Percentiles rank a stretch among this genome's conserved stretches.
Conservation (phyloP, 2,797 vertebrate species). For the Alca torda region DNA sequence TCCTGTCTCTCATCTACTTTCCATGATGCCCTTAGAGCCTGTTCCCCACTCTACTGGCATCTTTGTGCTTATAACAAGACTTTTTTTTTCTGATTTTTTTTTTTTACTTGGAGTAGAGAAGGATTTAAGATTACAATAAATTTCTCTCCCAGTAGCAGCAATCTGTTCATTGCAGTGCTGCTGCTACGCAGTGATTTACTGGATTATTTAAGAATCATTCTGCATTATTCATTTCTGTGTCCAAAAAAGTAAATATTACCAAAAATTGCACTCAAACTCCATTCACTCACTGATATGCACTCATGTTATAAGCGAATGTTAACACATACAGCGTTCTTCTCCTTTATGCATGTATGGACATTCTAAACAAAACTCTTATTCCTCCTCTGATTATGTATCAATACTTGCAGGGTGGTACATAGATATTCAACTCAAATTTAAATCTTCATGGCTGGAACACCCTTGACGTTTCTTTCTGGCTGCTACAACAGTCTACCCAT, state of each 20-base stretch:
- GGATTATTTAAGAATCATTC: background rate
- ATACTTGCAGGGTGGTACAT: background rate
- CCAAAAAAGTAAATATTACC: background rate
- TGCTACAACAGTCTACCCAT: background rate
- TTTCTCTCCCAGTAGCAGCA: background rate
- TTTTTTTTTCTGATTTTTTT: background rate
- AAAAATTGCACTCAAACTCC: background rate
- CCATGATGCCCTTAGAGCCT: background rate
- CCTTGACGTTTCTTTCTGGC: background rate
- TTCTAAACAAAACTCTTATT: background rate
- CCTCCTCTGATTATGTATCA: background rate
- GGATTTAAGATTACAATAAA: background rate
- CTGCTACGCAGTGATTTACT: background rate
- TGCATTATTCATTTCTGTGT: background rate
- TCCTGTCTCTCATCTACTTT: background rate
- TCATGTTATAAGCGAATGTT: background rate
- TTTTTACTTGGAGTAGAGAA: background rate
- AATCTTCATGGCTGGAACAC: background rate
- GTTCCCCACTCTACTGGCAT: background rate
- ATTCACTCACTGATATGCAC: background rate
- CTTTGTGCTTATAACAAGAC: background rate
- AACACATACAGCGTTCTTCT: background rate
- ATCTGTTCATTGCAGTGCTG: background rate
- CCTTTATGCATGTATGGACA: background rate
- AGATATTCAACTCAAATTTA: background rate